These are phyloP conservation scores for Etheostoma perlongum DNA, from an alignment of 2,797 vertebrate species.

Conservation along the genomic window DNA sequence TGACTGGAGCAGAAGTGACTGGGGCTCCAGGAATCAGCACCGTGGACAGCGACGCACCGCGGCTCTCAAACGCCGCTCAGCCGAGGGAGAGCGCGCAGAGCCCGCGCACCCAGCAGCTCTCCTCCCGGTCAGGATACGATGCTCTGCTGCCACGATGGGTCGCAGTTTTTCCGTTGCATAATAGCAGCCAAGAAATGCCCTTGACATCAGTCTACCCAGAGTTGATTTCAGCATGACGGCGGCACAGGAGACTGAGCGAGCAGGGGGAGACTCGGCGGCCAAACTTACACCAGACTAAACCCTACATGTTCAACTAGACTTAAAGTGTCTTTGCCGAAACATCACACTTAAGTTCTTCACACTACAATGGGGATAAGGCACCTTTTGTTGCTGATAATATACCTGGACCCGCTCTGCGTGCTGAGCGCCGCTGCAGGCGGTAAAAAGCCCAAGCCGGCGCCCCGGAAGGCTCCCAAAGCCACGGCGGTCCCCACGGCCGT, in stretches of 20 bases:
- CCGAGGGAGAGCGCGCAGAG: conserved; percentile 46
- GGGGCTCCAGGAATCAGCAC: conserved; percentile 65
- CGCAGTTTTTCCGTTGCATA: conserved; percentile 44
- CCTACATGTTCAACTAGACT: conserved; percentile 28
- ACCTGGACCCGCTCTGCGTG: conserved; percentile 85
- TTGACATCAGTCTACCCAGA: conserved; percentile 44
- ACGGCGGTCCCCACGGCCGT: conserved; percentile 70
- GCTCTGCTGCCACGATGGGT: conserved; percentile 40
- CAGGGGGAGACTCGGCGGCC: conserved; percentile 50
- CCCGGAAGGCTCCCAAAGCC: conserved; percentile 76
- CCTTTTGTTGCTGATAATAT: conserved; percentile 85
- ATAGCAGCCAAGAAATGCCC: conserved; percentile 60
- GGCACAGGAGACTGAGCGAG: conserved; percentile 54
- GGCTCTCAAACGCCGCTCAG: conserved; percentile 26
- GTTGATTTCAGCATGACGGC: conserved; percentile 65
- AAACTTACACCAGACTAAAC: conserved; percentile 60
- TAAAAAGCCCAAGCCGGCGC: conserved; percentile 78
- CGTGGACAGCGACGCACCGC: conserved; percentile 72
- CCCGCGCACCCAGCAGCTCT: conserved; percentile 11
- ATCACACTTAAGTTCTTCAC: conserved; percentile 36
- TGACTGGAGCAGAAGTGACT: conserved; percentile 42
- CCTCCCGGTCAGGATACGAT: conserved; percentile 50
- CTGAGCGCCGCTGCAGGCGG: conserved; percentile 76
- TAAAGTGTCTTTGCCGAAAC: conserved; percentile 41
- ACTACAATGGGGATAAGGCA: conserved; percentile 85